Base-by-base conservation (phyloP, 1,140 invertebrate genomes). In the Thaumetopoea pityocampa region DNA sequence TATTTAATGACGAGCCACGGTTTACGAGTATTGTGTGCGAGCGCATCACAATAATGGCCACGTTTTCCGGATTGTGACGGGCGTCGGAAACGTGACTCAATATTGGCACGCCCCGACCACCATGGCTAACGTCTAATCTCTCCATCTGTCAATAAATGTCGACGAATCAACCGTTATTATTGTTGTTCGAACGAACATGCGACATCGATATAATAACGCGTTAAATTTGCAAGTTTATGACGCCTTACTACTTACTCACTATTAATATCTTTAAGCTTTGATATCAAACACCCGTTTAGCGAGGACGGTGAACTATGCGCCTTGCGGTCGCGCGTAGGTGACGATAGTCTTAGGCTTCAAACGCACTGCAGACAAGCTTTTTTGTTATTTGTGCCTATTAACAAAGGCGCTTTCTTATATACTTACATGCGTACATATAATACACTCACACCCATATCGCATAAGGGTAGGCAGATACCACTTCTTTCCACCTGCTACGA, bases 111-210 rank as follows among this genome's bases (percentile, higher is more conserved):
- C 40, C 40, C 40, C 30, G 9, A 28, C 29, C 16, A 33, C 14
- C 22, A 34, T 20, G 15, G 8, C 17, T 44, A 17, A 8, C 29
- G 19, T 34, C 28, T 30, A 36, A 36, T 30, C 45, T 30, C 34
- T 29, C 36, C 8, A 10, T 11, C 32, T 41, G 30, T 41, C 23
- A 48, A 33, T 34, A 38, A 33, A 40, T 8, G 20, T 23, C 23
- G 17, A 35, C 19, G 26, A 14, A 15, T 32, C 27, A 24, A 16
- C 11, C 7, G 15, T 29, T 38, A 16, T 34, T 38, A 24, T 41
- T 44, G 11, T 23, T 29, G 17, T 30, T 24, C 37, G 19, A 14
- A 34, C 16, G 16, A 47, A 40, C 32, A 37, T 34, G 32, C 27
- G 27, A 24, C 30, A 26, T 29, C 30, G 3, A 34, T 15, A 23